Evolutionary conservation across 2,113 vertebrate species (phyloP), one percentile per base, ranked within the genome.

Genomic region (Phyllostomus discolor): DNA sequence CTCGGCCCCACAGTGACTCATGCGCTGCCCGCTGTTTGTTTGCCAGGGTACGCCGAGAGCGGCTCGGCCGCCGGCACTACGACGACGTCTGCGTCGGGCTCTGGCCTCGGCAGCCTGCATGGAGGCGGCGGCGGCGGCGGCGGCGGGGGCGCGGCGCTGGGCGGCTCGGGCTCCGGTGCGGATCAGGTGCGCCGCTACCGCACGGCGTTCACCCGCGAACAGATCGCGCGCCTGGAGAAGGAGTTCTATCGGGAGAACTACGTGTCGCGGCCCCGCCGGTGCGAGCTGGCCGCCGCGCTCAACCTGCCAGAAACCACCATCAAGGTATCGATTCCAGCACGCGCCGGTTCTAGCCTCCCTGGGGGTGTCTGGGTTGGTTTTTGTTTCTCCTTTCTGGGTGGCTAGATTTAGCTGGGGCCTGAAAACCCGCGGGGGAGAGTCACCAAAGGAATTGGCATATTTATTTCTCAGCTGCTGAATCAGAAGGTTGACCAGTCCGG

Each of bases 261-360:
- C 52, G 99, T 99, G 70, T 99, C 99, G 17, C 99, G 99, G 97
- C 99, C 99, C 35, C 98, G 99, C 95, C 99, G 99, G 97, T 99
- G 99, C 97, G 99, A 99, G 98, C 96, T 99, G 97, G 99, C 99
- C 28, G 99, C 99, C 0, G 99, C 99, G 66, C 98, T 99, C 94
- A 99, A 99, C 95, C 99, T 99, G 66, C 99, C 99, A 7, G 99
- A 99, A 98, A 99, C 99, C 84, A 99, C 99, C 62, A 99, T 99
- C 97, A 99, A 99, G 99, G 99, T 99, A 98, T 35, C 31, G 84
- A 84, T 86, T 72, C 52, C 67, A 26, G 73, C n/a, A 35, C 72
- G 57, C 48, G 28, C 52, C 80, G 2, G 54, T 54, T 64, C 72
- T n/a, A 52, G 43, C 78, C 66, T 95, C 57, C 94, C 75, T 26